Evolutionary conservation across 2,797 vertebrate species (phyloP).

Genomic region (Siniperca undulata): DNA sequence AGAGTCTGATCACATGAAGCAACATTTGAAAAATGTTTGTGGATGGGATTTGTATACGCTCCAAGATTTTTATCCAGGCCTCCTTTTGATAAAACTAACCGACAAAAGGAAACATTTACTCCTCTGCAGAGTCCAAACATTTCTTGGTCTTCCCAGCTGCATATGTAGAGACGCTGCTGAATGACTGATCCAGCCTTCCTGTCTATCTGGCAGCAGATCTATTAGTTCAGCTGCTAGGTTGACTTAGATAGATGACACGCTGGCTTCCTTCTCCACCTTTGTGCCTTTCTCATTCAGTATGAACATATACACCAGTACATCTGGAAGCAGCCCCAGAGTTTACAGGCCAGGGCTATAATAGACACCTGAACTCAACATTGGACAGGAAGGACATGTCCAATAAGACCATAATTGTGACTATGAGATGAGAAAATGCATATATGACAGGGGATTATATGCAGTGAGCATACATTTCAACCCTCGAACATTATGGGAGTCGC

Average conservation of each 20-base stretch:
- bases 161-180: conserved; percentile 50
- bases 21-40: conserved; percentile 52
- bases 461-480: background rate
- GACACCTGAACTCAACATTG: conserved; percentile 25
- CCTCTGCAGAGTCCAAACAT: conserved; percentile 53
- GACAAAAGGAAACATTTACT: conserved; percentile 67
- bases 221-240: conserved; percentile 72
- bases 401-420: conserved; percentile 3
- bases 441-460: background rate
- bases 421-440: conserved; percentile 1
- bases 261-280: conserved; percentile 45
- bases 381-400: conserved; percentile 23
- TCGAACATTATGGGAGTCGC: background rate
- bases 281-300: conserved; percentile 43
- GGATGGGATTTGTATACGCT: conserved; percentile 61
- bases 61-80: conserved; percentile 53
- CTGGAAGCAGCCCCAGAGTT: conserved; percentile 26
- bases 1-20: conserved; percentile 35
- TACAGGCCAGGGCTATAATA: background rate
- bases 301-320: conserved; percentile 30
- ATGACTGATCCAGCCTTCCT: conserved; percentile 62
- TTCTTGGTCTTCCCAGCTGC: conserved; percentile 52
- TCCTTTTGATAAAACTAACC: conserved; percentile 65
- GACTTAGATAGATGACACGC: conserved; percentile 58
- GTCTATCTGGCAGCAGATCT: conserved; percentile 73